Percentiles rank a stretch among this genome's conserved stretches.
Evolutionary conservation across 2,797 vertebrate species (phyloP).

Genomic region (Geotrypetes seraphini): DNA sequence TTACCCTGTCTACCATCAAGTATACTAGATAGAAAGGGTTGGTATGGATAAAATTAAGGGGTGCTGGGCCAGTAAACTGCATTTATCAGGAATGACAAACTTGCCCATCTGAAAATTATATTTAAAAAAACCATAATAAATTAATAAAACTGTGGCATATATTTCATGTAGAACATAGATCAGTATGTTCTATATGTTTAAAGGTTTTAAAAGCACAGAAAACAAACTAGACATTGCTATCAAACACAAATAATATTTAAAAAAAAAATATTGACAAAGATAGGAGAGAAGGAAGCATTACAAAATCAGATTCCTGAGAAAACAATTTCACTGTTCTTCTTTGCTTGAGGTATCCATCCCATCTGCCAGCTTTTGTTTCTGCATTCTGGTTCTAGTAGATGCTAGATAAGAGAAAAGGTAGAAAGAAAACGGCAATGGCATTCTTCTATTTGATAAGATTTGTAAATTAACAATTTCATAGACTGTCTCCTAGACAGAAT

Average conservation of each 20-base stretch:
- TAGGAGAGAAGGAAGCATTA: no score
- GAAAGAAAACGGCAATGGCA: no score
- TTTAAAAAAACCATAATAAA: conserved; percentile 50
- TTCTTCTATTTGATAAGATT: no score
- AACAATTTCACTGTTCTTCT: conserved; percentile 55
- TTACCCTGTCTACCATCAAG: conserved; percentile 24
- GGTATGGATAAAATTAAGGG: conserved; percentile 14
- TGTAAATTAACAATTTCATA: no score
- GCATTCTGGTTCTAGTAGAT: conserved; percentile 86
- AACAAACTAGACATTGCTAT: conserved; percentile 13
- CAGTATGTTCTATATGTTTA: conserved; percentile 27
- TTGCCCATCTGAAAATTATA: conserved; percentile 23
- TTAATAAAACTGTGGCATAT: conserved; percentile 51
- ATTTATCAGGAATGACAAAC: conserved; percentile 35
- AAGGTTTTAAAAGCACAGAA: conserved; percentile 10
- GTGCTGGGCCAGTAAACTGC: conserved; percentile 20
- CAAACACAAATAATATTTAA: no score
- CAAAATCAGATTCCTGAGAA: no score
- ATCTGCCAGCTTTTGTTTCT: conserved; percentile 89
- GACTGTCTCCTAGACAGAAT: no score
- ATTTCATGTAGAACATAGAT: conserved; percentile 36
- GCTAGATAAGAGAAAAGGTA: conserved; percentile 40
- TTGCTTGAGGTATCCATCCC: conserved; percentile 62
- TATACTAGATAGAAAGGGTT: conserved; percentile 13
- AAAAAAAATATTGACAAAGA: no score